Conservation (phyloP, 2,113 vertebrate species). For the Perca schrenkii region DNA sequence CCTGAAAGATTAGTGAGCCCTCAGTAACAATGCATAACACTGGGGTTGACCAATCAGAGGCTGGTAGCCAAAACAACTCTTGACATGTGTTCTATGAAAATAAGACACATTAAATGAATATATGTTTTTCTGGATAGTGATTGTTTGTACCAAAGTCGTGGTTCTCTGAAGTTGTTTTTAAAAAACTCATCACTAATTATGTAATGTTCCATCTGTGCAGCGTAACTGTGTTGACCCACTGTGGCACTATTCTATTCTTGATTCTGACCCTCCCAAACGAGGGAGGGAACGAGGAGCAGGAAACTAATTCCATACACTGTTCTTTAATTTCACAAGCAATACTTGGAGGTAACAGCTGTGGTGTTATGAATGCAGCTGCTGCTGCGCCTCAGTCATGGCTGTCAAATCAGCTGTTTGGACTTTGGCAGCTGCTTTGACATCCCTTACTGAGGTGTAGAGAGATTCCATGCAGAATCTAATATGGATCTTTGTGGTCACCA, state of each 20-base stretch:
- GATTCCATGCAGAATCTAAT: neutral
- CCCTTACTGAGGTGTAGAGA: neutral
- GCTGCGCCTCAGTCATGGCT: slow-evolving; percentile 10
- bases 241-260: neutral
- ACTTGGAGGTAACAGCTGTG: neutral
- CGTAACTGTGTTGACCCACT: neutral
- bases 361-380: slow-evolving; percentile 16
- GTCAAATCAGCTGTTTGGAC: slow-evolving; percentile 4
- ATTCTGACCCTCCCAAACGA: neutral
- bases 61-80: slow-evolving; percentile 37
- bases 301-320: neutral
- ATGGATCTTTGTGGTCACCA: neutral
- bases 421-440: slow-evolving; percentile 3
- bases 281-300: neutral
- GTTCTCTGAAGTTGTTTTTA: slow-evolving; percentile 3
- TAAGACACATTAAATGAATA: slow-evolving; percentile 21
- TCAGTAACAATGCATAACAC: slow-evolving; percentile 39
- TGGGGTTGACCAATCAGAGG: slow-evolving; percentile 30
- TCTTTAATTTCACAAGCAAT: neutral
- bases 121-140: slow-evolving; percentile 27
- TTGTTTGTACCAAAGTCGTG: slow-evolving; percentile 10
- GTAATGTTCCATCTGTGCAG: neutral
- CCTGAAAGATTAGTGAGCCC: slow-evolving; percentile 57
- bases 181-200: slow-evolving; percentile 6
- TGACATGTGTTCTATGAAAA: slow-evolving; percentile 43